Conservation (phyloP, 1,140 invertebrate genomes). For the Dendrolimus punctatus region DNA sequence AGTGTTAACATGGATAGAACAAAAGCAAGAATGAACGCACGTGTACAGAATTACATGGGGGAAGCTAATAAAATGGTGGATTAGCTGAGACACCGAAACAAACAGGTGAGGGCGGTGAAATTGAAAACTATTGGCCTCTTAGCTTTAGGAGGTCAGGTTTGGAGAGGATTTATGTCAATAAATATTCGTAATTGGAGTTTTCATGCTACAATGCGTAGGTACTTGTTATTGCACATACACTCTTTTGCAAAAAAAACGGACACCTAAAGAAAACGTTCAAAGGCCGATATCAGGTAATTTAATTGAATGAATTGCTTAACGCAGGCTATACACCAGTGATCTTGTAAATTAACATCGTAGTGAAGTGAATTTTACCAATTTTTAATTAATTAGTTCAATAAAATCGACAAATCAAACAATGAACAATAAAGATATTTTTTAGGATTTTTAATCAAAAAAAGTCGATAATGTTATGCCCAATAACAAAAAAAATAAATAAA, state of each 20-base stretch:
- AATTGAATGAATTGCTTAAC: too few relatives aligned
- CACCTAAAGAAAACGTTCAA: too few relatives aligned
- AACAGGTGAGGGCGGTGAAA: slow-evolving; percentile 62
- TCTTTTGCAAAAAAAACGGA: background rate
- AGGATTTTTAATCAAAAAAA: too few relatives aligned
- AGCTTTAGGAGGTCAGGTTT: slow-evolving; percentile 14
- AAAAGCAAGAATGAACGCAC: slow-evolving; percentile 50
- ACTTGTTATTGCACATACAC: background rate
- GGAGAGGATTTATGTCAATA: slow-evolving; percentile 30
- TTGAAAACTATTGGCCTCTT: slow-evolving; percentile 64
- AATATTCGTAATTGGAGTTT: background rate
- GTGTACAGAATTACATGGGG: slow-evolving; percentile 49
- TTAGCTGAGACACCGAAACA: slow-evolving; percentile 41
- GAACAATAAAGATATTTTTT: too few relatives aligned
- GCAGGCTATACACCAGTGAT: too few relatives aligned
- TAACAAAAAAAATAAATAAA: too few relatives aligned
- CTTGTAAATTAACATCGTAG: too few relatives aligned
- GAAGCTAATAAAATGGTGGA: slow-evolving; percentile 63
- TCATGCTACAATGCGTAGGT: background rate
- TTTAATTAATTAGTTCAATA: too few relatives aligned
- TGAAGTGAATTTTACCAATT: too few relatives aligned
- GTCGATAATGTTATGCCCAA: too few relatives aligned
- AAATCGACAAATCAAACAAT: too few relatives aligned
- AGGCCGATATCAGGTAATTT: too few relatives aligned
- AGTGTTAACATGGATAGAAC: slow-evolving; percentile 52